These are phyloP conservation scores for Onthophagus sagittarius DNA, from an alignment of 2,888 invertebrate genomes.

Conservation along the genomic window DNA sequence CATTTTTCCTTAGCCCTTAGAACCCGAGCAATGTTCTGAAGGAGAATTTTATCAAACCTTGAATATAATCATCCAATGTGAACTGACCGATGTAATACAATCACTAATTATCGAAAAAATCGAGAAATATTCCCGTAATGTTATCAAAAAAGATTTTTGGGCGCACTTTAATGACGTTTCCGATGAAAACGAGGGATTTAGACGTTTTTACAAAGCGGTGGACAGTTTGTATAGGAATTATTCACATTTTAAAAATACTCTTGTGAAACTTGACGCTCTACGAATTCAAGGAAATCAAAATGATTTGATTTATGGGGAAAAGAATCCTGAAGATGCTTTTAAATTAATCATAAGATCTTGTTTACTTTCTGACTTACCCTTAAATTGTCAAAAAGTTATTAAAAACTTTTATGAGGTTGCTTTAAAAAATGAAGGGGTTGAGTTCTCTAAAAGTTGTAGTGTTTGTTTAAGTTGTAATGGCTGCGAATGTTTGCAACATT, in stretches of 20 bases:
- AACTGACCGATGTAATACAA: slow-evolving; percentile 43
- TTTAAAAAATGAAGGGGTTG: slow-evolving; percentile 52
- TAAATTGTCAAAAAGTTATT: slow-evolving; percentile 65
- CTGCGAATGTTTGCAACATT: slow-evolving; percentile 58
- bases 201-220: slow-evolving; percentile 64
- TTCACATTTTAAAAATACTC: slow-evolving; percentile 31
- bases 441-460: slow-evolving; percentile 58
- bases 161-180: slow-evolving; percentile 55
- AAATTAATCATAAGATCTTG: slow-evolving; percentile 63
- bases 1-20: not conserved
- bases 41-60: slow-evolving; percentile 43
- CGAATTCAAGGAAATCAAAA: slow-evolving; percentile 49
- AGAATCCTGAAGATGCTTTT: slow-evolving; percentile 55
- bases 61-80: slow-evolving; percentile 39
- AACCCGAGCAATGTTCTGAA: slow-evolving; percentile 24
- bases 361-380: slow-evolving; percentile 66
- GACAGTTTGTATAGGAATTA: slow-evolving; percentile 59
- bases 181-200: slow-evolving; percentile 58
- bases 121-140: slow-evolving; percentile 58
- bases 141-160: slow-evolving; percentile 65
- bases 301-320: slow-evolving; percentile 54
- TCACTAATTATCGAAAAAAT: slow-evolving; percentile 50
- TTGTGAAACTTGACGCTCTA: slow-evolving; percentile 56
- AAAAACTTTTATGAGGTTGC: slow-evolving; percentile 74
- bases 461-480: slow-evolving; percentile 62